phyloP scores from a whole-genome alignment of 2,888 invertebrate species.

The Drosophila affinis region DNA sequence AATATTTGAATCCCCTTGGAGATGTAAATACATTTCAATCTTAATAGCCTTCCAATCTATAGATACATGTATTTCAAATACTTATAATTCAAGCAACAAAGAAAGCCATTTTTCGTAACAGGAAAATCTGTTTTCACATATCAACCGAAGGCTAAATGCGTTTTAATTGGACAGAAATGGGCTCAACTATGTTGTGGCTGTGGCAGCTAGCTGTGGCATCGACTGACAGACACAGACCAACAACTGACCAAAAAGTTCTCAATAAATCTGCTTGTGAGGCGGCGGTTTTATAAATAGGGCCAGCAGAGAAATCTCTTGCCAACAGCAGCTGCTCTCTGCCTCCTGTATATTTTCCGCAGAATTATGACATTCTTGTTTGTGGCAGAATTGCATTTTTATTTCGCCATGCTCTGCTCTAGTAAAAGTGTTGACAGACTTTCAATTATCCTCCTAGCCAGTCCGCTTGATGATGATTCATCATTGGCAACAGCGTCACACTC shows the following conservation, averaged over 20 bases:
- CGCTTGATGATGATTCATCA: conserved; percentile 11
- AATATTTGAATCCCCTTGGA: not conserved
- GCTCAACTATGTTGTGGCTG: conserved; percentile 27
- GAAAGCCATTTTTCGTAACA: conserved; percentile 16
- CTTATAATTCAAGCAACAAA: conserved; percentile 4
- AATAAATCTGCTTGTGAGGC: conserved; percentile 57
- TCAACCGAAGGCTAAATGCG: conserved; percentile 51
- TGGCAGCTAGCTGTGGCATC: conserved; percentile 13
- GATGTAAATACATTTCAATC: not conserved
- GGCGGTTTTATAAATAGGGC: conserved; percentile 39
- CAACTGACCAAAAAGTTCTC: conserved; percentile 65
- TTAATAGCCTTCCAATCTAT: not conserved
- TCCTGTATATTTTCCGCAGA: conserved; percentile 16
- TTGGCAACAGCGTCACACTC: conserved; percentile 50
- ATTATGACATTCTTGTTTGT: conserved; percentile 58
- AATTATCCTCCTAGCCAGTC: conserved; percentile 56
- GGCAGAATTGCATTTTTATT: conserved; percentile 56
- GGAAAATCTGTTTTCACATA: conserved; percentile 48
- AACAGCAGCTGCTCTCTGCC: conserved; percentile 13
- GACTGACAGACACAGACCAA: conserved; percentile 37
- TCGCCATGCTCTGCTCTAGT: conserved; percentile 66
- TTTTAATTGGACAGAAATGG: conserved; percentile 71
- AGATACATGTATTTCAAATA: not conserved
- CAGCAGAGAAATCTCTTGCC: conserved; percentile 51
- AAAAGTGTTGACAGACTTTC: conserved; percentile 76